Evolutionary conservation across 2,888 invertebrate species (phyloP), one percentile per base, ranked within the genome.

Genomic region (Bombylius discolor): DNA sequence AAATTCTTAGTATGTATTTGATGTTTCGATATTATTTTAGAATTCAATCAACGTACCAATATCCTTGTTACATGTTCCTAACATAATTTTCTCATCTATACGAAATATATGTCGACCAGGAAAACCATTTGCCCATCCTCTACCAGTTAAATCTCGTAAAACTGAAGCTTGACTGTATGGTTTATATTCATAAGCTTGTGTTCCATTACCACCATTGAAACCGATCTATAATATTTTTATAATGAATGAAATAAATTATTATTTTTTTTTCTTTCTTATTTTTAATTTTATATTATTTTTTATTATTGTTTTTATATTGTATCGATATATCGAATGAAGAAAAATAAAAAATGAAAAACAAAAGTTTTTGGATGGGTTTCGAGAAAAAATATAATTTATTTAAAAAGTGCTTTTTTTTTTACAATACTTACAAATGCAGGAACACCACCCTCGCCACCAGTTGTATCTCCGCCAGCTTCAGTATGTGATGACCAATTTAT

Each of bases 191-290:
- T 85, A 92, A 61, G 87, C 83, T 68, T 85, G 83, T 0, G 94
- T 94, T 23, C 93, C 94, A 68, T 96, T 93, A 53, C 98, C 98
- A 55, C 89, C 97, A 71, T 98, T 98, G 71, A 98, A 97, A 47
- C 97, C 97, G 67, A 92, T 85, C 91, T 91, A 66, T 47, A 72
- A 66, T 42, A n/a, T 6, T 14, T 3, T 36, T 47, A 13, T 46
- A 23, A 7, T 9, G 42, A 46, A 36, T 39, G 47, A 48, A 47
- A 51, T 6, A 14, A 39, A 14, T 32, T 47, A 23, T 36, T 36
- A 36, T 36, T 36, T 3, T 36, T 36, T 7, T 7, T 36, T 4
- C 34, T 36, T 7, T 4, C 4, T 36, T 7, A 36, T 36, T 36
- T 36, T 36, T 36, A 36, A 36, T 36, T 36, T 36, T 7, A 7